phyloP scores from a whole-genome alignment of 1,140 invertebrate genomes.

The Drosophila ambigua region DNA sequence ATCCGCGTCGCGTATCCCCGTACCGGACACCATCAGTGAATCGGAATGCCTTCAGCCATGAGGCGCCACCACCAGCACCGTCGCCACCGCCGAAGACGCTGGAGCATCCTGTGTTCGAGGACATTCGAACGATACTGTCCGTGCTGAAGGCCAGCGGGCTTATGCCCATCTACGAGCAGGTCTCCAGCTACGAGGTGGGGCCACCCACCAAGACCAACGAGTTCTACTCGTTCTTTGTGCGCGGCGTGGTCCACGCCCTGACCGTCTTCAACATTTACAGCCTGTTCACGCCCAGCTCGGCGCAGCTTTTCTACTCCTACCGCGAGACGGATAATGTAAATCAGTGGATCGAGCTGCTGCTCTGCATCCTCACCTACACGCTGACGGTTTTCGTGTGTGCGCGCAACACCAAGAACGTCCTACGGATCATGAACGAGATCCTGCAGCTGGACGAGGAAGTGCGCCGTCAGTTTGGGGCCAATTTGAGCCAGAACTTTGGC shows the following conservation, averaged over 20 bases:
- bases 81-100: not conserved
- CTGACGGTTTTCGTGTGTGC: slow-evolving; percentile 70
- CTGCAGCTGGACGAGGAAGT: slow-evolving; percentile 74
- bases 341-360: slow-evolving; percentile 77
- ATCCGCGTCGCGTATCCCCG: slow-evolving; percentile 37
- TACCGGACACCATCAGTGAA: slow-evolving; percentile 8
- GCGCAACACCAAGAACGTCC: slow-evolving; percentile 64
- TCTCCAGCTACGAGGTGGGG: slow-evolving; percentile 71
- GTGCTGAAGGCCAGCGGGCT: slow-evolving; percentile 74
- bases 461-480: slow-evolving; percentile 49
- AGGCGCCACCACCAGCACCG: not conserved
- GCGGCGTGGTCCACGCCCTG: slow-evolving; percentile 66
- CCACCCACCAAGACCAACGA: slow-evolving; percentile 67
- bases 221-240: slow-evolving; percentile 74
- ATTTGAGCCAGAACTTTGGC: slow-evolving; percentile 57
- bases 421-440: slow-evolving; percentile 77
- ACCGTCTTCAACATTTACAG: slow-evolving; percentile 79
- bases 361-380: slow-evolving; percentile 72
- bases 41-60: slow-evolving; percentile 50
- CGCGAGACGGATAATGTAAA: slow-evolving; percentile 81
- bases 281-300: slow-evolving; percentile 59
- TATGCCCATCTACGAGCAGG: slow-evolving; percentile 70
- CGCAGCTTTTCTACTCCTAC: slow-evolving; percentile 68
- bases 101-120: slow-evolving; percentile 61
- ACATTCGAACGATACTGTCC: slow-evolving; percentile 61